Percentiles rank a stretch among this genome's conserved stretches.
phyloP scores from a whole-genome alignment of 2,113 vertebrate genomes.

The Hypocryptadius cinnamomeus region DNA sequence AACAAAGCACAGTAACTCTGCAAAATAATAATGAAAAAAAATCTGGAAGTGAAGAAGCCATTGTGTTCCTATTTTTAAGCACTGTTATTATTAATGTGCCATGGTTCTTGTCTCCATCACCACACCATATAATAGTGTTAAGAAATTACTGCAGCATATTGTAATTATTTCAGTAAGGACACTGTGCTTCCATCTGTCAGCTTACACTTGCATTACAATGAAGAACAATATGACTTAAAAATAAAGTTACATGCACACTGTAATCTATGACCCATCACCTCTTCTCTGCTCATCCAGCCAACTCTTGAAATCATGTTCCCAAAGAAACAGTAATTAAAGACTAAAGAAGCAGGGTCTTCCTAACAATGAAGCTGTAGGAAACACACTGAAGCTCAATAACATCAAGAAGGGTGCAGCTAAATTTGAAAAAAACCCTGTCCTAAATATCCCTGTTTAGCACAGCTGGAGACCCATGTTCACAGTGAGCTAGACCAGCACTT shows the following conservation, averaged over 20 bases:
- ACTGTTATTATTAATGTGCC: neutral
- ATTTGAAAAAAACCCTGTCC: neutral
- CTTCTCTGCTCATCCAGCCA: neutral
- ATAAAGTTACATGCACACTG: neutral
- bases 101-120: neutral
- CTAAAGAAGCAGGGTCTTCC: neutral
- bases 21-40: neutral
- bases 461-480: neutral
- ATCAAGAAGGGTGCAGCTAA: neutral
- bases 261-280: neutral
- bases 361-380: neutral
- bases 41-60: neutral
- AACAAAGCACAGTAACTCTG: neutral
- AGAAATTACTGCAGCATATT: neutral
- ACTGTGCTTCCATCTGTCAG: neutral
- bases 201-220: neutral
- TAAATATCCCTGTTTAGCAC: neutral
- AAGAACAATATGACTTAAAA: neutral
- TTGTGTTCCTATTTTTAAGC: neutral
- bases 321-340: neutral
- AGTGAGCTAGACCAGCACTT: neutral
- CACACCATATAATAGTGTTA: neutral
- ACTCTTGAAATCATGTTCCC: neutral
- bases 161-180: conserved; percentile 10
- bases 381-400: neutral